Conservation (phyloP, 2,113 vertebrate genomes). For the Bungarus multicinctus region DNA sequence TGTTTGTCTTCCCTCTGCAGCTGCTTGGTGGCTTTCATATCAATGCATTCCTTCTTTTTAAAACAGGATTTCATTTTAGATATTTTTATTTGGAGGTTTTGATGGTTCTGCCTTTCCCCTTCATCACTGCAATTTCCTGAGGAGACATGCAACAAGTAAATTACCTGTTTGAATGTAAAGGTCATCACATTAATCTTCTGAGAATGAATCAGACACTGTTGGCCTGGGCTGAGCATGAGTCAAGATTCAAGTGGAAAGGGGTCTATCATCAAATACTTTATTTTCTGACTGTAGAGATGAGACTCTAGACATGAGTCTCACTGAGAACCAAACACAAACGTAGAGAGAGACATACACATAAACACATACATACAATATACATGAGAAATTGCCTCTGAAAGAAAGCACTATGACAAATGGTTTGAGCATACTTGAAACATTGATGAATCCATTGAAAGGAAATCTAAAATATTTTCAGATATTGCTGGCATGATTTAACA, state of each 20-base stretch:
- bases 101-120: background rate
- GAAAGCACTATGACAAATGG: background rate
- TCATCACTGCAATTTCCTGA: background rate
- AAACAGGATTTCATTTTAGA: background rate
- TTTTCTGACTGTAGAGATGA: background rate
- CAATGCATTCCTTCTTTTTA: background rate
- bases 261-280: too few relatives aligned
- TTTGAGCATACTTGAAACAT: background rate
- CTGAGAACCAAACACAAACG: background rate
- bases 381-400: background rate
- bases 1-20: background rate
- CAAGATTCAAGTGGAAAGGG: background rate
- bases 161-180: background rate
- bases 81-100: background rate
- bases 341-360: background rate
- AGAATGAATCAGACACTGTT: background rate
- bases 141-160: background rate
- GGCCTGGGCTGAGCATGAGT: background rate
- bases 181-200: background rate
- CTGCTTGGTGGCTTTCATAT: background rate
- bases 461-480: background rate
- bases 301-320: background rate
- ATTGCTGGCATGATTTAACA: background rate
- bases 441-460: background rate
- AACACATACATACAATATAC: too few relatives aligned